Evolutionary conservation across 2,888 invertebrate species (phyloP).

Genomic region (Tinea semifulvella): DNA sequence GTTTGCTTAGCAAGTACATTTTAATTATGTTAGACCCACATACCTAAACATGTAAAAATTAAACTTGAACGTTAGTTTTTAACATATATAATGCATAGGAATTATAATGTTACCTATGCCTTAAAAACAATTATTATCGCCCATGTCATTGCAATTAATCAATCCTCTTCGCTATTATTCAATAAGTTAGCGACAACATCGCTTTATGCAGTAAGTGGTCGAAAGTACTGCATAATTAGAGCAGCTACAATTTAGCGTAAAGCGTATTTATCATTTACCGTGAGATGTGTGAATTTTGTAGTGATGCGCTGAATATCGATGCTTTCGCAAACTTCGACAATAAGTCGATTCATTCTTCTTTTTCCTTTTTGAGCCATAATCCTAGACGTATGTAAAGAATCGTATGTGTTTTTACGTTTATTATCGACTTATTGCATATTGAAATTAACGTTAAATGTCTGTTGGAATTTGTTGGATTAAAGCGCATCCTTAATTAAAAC

Average conservation of each 20-base stretch:
- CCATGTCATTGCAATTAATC: slow-evolving; percentile 24
- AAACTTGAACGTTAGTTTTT: too few species aligned
- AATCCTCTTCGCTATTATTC: slow-evolving; percentile 18
- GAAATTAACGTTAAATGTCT: too few species aligned
- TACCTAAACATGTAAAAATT: too few species aligned
- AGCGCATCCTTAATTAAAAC: too few species aligned
- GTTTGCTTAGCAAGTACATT: neutral
- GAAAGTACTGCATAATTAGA: slow-evolving; percentile 28
- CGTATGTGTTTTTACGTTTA: too few species aligned
- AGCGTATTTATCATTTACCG: slow-evolving; percentile 48
- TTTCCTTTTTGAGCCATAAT: too few species aligned
- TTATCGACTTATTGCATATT: too few species aligned
- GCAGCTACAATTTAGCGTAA: slow-evolving; percentile 33
- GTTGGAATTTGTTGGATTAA: too few species aligned
- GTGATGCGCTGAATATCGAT: slow-evolving; percentile 21
- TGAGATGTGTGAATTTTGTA: slow-evolving; percentile 36
- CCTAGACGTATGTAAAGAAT: too few species aligned
- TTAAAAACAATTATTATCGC: slow-evolving; percentile 25
- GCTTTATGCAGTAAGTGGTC: slow-evolving; percentile 19
- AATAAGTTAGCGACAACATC: slow-evolving; percentile 20
- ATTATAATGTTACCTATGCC: slow-evolving; percentile 16
- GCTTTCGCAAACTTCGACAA: slow-evolving; percentile 18
- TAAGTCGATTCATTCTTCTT: too few species aligned
- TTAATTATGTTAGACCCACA: too few species aligned
- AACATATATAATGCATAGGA: too few species aligned